Conservation (phyloP, 1,140 invertebrate species). For the Hylaeus volcanicus region DNA sequence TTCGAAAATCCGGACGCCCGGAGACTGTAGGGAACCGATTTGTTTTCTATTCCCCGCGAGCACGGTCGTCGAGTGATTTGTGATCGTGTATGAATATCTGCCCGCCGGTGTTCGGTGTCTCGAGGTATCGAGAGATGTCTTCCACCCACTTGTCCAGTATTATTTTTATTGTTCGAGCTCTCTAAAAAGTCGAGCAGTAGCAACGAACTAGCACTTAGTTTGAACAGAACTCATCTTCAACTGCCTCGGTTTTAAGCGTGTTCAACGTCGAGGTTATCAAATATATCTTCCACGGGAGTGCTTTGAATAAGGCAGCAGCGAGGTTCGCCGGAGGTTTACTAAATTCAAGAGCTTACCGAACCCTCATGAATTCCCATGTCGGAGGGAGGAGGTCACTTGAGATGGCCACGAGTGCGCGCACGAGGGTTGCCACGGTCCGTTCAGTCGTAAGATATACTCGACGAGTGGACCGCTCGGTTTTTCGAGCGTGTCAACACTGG, state of each 20-base stretch:
- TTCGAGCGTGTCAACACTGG: constrained; percentile 4
- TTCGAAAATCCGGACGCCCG: constrained; percentile 4
- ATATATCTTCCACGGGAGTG: constrained; percentile 2
- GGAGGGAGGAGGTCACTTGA: constrained; percentile 50
- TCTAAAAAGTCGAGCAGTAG: too few relatives aligned
- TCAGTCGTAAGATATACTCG: constrained; percentile 9
- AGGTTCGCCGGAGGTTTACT: constrained; percentile 24
- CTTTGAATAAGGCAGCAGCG: neutral
- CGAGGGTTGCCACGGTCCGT: constrained; percentile 32
- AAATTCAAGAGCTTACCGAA: constrained; percentile 55
- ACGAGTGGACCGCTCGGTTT: constrained; percentile 10
- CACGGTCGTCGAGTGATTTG: constrained; percentile 19
- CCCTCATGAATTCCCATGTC: constrained; percentile 59
- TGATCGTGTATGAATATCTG: constrained; percentile 34
- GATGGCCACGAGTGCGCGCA: constrained; percentile 20
- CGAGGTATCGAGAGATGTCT: neutral
- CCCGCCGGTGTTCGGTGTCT: neutral
- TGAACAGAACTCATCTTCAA: too few relatives aligned
- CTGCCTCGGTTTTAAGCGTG: too few relatives aligned
- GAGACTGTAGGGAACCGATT: constrained; percentile 48
- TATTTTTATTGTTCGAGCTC: too few relatives aligned
- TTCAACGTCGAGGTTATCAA: neutral
- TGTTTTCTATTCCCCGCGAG: constrained; percentile 37
- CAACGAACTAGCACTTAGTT: too few relatives aligned
- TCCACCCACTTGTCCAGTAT: too few relatives aligned